Evolutionary conservation across 1,140 invertebrate species (phyloP).

Genomic region (Zaprionus inermis): DNA sequence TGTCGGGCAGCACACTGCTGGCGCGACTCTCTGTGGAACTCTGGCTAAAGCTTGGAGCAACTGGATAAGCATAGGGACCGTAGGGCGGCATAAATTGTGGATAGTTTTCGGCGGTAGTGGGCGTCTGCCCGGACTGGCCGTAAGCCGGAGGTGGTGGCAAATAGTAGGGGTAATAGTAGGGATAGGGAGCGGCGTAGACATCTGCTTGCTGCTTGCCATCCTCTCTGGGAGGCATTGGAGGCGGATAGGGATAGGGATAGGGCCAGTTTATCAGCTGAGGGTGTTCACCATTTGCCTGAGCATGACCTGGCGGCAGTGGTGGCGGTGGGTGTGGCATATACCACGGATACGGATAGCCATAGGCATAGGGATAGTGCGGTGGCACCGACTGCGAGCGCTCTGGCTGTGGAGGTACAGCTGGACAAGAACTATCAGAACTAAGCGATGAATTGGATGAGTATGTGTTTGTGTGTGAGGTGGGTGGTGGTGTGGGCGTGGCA

Average conservation of each 20-base stretch:
- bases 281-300: slow-evolving; percentile 28
- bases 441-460: slow-evolving; percentile 78
- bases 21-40: slow-evolving; percentile 69
- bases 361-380: slow-evolving; percentile 77
- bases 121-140: slow-evolving; percentile 26
- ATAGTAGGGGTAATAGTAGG: slow-evolving; percentile 75
- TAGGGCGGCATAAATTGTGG: slow-evolving; percentile 67
- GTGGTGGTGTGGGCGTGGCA: slow-evolving; percentile 33
- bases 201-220: slow-evolving; percentile 54
- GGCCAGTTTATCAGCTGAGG: slow-evolving; percentile 54
- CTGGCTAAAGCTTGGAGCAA: slow-evolving; percentile 73
- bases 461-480: slow-evolving; percentile 40
- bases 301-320: neutral
- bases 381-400: slow-evolving; percentile 65
- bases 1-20: slow-evolving; percentile 75
- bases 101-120: slow-evolving; percentile 26
- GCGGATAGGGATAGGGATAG: slow-evolving; percentile 68
- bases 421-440: slow-evolving; percentile 66
- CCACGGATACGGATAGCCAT: slow-evolving; percentile 70
- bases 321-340: slow-evolving; percentile 64
- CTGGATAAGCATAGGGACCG: slow-evolving; percentile 69
- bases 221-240: slow-evolving; percentile 42
- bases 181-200: slow-evolving; percentile 55
- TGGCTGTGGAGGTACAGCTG: slow-evolving; percentile 29
- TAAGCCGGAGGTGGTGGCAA: slow-evolving; percentile 62